Evolutionary conservation across 2,797 vertebrate genomes (phyloP).

Genomic region (Apogon talboti): DNA sequence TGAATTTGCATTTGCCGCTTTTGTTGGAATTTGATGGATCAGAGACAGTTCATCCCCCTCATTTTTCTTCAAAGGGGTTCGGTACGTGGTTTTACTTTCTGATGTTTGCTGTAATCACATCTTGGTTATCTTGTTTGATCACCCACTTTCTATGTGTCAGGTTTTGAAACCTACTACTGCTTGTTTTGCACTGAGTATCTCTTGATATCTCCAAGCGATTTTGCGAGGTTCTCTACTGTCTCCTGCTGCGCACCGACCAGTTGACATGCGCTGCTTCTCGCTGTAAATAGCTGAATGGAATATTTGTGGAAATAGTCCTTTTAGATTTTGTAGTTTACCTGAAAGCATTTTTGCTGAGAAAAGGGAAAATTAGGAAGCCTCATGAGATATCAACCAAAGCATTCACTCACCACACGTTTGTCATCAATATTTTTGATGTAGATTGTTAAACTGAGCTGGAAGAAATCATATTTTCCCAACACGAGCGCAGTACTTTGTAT

Average conservation of each 20-base stretch:
- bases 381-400: conserved; percentile 77
- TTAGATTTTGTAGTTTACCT: conserved; percentile 62
- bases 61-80: conserved; percentile 54
- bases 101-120: conserved; percentile 48
- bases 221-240: conserved; percentile 23
- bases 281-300: conserved; percentile 67
- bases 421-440: conserved; percentile 23
- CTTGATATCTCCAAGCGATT: conserved; percentile 61
- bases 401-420: conserved; percentile 50
- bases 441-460: conserved; percentile 29
- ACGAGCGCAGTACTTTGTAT: conserved; percentile 24
- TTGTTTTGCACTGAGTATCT: conserved; percentile 78
- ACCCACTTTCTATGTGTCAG: conserved; percentile 48
- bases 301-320: conserved; percentile 54
- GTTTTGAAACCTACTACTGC: conserved; percentile 63
- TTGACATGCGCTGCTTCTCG: conserved; percentile 54
- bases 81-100: conserved; percentile 29
- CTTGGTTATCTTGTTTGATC: conserved; percentile 48
- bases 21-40: conserved; percentile 43
- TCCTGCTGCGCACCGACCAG: conserved; percentile 29
- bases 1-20: conserved; percentile 46
- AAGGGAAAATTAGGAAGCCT: conserved; percentile 64
- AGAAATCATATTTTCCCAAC: conserved; percentile 31
- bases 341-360: conserved; percentile 67
- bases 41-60: conserved; percentile 56